Evolutionary conservation across 92 coral and sea anemone genomes (phyloP).

Genomic region (Pocillopora meandrina): DNA sequence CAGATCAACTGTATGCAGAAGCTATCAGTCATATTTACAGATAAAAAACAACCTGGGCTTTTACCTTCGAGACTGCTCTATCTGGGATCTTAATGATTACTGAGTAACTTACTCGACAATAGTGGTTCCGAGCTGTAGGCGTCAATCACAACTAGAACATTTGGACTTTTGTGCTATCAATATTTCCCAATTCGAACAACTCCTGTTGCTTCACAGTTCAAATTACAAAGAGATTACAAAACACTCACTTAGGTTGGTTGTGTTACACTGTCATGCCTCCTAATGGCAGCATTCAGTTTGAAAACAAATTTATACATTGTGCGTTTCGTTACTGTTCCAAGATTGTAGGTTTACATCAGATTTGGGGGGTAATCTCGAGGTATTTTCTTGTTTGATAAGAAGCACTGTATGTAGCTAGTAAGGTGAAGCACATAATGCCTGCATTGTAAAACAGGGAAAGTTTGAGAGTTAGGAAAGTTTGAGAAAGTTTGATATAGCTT

Average conservation of each 20-base stretch:
- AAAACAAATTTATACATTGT: not conserved
- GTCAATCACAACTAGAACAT: not conserved
- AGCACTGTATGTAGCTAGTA: no score
- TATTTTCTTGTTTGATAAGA: no score
- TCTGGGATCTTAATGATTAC: slow-evolving; percentile 58
- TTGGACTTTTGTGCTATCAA: not conserved
- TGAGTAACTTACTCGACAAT: not conserved
- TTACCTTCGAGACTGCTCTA: slow-evolving; percentile 40
- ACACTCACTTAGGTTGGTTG: not conserved
- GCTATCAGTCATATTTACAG: slow-evolving; percentile 47
- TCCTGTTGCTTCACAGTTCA: no score
- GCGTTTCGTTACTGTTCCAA: not conserved
- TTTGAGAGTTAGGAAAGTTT: no score
- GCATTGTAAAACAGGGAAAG: no score
- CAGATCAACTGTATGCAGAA: slow-evolving; percentile 49
- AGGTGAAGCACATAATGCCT: no score
- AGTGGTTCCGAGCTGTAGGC: not conserved
- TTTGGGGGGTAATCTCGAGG: not conserved
- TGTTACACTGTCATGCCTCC: not conserved
- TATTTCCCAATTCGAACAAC: no score
- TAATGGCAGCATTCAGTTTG: not conserved
- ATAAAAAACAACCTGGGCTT: slow-evolving; percentile 48
- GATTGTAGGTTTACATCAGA: not conserved
- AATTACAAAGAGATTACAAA: not conserved
- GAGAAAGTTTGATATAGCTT: no score